Evolutionary conservation across 2,888 invertebrate species (phyloP).

Genomic region (Lathronympha strigana): DNA sequence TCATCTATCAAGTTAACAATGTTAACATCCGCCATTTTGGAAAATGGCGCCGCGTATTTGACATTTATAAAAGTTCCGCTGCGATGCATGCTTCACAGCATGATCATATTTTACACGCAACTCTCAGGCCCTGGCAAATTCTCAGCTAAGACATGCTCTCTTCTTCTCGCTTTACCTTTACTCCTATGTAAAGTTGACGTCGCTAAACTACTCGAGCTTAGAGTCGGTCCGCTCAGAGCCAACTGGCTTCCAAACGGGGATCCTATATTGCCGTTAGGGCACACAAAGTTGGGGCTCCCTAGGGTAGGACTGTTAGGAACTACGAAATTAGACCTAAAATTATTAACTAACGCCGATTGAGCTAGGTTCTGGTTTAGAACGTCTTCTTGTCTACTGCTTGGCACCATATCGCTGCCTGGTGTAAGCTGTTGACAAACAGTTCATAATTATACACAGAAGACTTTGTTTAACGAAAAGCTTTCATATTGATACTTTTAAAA

Average conservation of each 20-base stretch:
- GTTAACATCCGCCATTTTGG: too few relatives aligned
- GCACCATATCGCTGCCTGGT: slow-evolving; percentile 63
- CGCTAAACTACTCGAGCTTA: slow-evolving; percentile 75
- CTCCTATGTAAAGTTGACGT: slow-evolving; percentile 78
- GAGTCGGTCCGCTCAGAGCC: slow-evolving; percentile 72
- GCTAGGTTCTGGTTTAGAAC: slow-evolving; percentile 71
- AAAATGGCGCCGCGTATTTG: too few relatives aligned
- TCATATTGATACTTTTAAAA: too few relatives aligned
- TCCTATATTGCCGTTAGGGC: slow-evolving; percentile 74
- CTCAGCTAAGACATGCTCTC: slow-evolving; percentile 92
- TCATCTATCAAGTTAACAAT: too few relatives aligned
- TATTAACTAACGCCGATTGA: slow-evolving; percentile 63
- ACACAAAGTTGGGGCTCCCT: slow-evolving; percentile 80
- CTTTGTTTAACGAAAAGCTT: too few relatives aligned
- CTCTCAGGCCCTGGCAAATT: slow-evolving; percentile 95
- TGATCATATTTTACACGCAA: slow-evolving; percentile 86
- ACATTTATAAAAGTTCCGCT: too few relatives aligned
- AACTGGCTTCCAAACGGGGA: slow-evolving; percentile 76
- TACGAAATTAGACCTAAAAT: slow-evolving; percentile 75
- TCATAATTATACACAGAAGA: slow-evolving; percentile 3
- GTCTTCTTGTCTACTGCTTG: slow-evolving; percentile 70
- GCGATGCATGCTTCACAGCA: too few relatives aligned
- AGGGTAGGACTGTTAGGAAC: slow-evolving; percentile 75
- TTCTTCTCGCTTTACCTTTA: slow-evolving; percentile 83
- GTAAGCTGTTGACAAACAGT: slow-evolving; percentile 61